Conservation (phyloP, 2,888 invertebrate species). For the Pocota personata region DNA sequence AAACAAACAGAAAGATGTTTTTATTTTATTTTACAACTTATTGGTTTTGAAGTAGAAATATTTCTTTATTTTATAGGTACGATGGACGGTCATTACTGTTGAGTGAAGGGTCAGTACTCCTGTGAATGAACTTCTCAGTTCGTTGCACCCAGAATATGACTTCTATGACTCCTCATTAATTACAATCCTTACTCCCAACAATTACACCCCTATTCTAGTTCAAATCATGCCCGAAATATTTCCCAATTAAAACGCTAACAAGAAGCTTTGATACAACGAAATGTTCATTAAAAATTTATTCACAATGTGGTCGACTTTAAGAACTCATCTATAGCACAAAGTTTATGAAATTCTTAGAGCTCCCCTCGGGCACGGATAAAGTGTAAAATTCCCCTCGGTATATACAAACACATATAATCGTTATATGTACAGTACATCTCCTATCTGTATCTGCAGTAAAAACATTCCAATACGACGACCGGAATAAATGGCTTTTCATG, state of each 20-base stretch:
- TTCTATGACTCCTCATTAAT: not conserved
- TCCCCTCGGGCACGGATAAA: not conserved
- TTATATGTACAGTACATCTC: not conserved
- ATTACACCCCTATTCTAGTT: not conserved
- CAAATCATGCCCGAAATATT: not conserved
- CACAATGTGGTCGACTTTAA: constrained; percentile 1
- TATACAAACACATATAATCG: not conserved
- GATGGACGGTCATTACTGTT: not conserved
- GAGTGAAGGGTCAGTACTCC: not conserved
- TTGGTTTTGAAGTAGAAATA: too few relatives aligned
- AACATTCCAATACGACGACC: constrained; percentile 6
- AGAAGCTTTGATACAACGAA: not conserved
- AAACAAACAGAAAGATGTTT: constrained; percentile 11
- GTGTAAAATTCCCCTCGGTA: not conserved
- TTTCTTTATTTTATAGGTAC: not conserved
- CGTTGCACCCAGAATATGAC: too few relatives aligned
- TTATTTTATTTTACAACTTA: not conserved
- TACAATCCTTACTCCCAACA: not conserved
- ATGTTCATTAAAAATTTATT: constrained; percentile 43
- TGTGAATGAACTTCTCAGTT: not conserved
- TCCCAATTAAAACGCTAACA: constrained; percentile 34
- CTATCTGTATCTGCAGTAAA: not conserved
- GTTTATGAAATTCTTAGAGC: not conserved
- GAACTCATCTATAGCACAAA: not conserved
- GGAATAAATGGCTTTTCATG: constrained; percentile 15